Percentiles rank a stretch among this genome's conserved stretches.
Conservation (phyloP, 1,140 invertebrate genomes). For the Zaprionus ghesquierei region DNA sequence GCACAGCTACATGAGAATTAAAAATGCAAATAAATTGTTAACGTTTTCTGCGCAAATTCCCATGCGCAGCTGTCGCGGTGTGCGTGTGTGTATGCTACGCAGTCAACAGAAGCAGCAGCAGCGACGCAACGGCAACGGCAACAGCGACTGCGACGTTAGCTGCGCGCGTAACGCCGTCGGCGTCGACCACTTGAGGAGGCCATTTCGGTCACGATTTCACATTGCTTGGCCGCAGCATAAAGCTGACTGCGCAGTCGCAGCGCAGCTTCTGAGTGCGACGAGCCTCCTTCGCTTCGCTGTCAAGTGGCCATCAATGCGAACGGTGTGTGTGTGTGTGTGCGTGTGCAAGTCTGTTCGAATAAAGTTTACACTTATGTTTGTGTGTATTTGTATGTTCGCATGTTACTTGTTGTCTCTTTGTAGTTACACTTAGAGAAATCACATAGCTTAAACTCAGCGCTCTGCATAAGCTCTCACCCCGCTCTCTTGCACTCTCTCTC, state of each 20-base stretch:
- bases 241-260: slow-evolving; percentile 47
- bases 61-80: slow-evolving; percentile 27
- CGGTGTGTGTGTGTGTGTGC: slow-evolving; percentile 16
- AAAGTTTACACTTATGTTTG: not conserved
- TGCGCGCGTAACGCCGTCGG: slow-evolving; percentile 2
- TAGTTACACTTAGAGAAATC: slow-evolving; percentile 24
- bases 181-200: slow-evolving; percentile 65
- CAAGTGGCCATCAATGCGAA: slow-evolving; percentile 42
- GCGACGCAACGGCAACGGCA: not conserved
- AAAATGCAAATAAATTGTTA: slow-evolving; percentile 82
- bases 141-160: slow-evolving; percentile 16
- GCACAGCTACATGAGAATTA: slow-evolving; percentile 67
- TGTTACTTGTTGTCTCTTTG: slow-evolving; percentile 27
- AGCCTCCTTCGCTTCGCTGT: slow-evolving; percentile 65
- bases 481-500: not conserved
- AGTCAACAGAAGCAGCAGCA: slow-evolving; percentile 3
- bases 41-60: slow-evolving; percentile 75
- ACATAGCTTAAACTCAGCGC: not conserved
- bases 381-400: slow-evolving; percentile 20
- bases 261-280: slow-evolving; percentile 56
- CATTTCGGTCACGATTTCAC: slow-evolving; percentile 76
- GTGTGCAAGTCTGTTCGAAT: slow-evolving; percentile 5
- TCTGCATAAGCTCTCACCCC: no score
- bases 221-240: slow-evolving; percentile 32
- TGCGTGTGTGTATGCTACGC: slow-evolving; percentile 15